Evolutionary conservation across 2,888 invertebrate species (phyloP).

Genomic region (Drosophila barbarae): DNA sequence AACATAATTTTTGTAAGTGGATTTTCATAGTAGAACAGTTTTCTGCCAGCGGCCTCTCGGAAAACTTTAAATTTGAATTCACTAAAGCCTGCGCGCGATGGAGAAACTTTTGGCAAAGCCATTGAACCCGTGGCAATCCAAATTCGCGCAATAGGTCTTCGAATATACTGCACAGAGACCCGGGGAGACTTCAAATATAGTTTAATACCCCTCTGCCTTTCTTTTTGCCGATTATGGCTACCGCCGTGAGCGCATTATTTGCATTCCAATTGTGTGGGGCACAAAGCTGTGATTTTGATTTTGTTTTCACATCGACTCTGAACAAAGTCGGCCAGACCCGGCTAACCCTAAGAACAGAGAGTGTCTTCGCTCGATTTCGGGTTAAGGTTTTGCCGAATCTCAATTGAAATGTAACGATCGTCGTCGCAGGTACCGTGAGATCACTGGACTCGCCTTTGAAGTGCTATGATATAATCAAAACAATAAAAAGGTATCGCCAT

Average conservation of each 20-base stretch:
- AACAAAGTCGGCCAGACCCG: conserved; percentile 10
- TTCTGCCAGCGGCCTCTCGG: conserved; percentile 32
- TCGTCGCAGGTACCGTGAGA: conserved; percentile 24
- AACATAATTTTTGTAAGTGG: conserved; percentile 73
- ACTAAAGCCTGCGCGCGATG: conserved; percentile 4
- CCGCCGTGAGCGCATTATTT: conserved; percentile 40
- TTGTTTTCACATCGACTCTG: conserved; percentile 42
- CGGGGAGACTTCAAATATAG: conserved; percentile 41
- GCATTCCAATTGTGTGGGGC: conserved; percentile 57
- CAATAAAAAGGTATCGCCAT: neutral
- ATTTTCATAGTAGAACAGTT: conserved; percentile 65
- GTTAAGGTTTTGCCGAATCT: conserved; percentile 52
- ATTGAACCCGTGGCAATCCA: conserved; percentile 56
- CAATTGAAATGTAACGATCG: conserved; percentile 51
- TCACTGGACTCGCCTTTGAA: conserved; percentile 7
- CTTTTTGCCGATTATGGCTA: conserved; percentile 31
- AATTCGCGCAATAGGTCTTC: conserved; percentile 46
- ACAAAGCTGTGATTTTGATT: conserved; percentile 53
- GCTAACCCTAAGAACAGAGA: conserved; percentile 52
- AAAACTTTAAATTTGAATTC: conserved; percentile 55
- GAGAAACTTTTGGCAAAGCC: conserved; percentile 55
- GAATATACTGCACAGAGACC: conserved; percentile 3
- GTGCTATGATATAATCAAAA: conserved; percentile 53
- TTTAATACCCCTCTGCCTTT: conserved; percentile 60
- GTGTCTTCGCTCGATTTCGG: conserved; percentile 34